Evolutionary conservation across 2,888 invertebrate genomes (phyloP).

Genomic region (Trissolcus japonicus): DNA sequence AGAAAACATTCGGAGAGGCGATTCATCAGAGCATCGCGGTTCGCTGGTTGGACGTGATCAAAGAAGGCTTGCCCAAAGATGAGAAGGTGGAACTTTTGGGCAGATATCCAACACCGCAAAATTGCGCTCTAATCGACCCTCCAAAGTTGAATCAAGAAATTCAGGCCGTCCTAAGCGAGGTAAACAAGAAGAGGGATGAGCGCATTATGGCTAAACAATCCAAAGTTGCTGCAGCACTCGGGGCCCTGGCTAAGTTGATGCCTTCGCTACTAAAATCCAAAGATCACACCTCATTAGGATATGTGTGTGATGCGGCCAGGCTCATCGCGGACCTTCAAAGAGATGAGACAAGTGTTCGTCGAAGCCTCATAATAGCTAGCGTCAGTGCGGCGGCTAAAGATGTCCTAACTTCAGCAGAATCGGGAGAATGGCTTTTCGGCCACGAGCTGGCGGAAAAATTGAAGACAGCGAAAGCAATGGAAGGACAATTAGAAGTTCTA

Average conservation of each 20-base stretch:
- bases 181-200: not conserved
- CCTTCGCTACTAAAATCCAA: not conserved
- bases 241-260: not conserved
- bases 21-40: not conserved
- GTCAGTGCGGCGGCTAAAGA: not conserved
- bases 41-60: not conserved
- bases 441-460: not conserved
- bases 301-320: not conserved
- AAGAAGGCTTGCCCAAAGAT: not conserved
- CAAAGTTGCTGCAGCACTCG: not conserved
- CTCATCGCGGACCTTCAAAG: not conserved
- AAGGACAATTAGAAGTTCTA: not conserved
- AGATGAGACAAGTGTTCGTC: not conserved
- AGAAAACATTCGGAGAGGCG: not conserved
- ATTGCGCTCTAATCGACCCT: not conserved
- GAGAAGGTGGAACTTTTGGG: not conserved
- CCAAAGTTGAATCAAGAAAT: not conserved
- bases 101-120: not conserved
- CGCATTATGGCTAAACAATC: not conserved
- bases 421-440: not conserved
- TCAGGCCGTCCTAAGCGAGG: not conserved
- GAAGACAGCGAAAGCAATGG: not conserved
- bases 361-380: not conserved
- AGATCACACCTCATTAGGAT: not conserved
- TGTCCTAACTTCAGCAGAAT: not conserved